A percentile compares a stretch with the other conserved stretches of the same genome.
phyloP scores from a whole-genome alignment of 2,113 vertebrate species.

The Ctenodactylus gundi region DNA sequence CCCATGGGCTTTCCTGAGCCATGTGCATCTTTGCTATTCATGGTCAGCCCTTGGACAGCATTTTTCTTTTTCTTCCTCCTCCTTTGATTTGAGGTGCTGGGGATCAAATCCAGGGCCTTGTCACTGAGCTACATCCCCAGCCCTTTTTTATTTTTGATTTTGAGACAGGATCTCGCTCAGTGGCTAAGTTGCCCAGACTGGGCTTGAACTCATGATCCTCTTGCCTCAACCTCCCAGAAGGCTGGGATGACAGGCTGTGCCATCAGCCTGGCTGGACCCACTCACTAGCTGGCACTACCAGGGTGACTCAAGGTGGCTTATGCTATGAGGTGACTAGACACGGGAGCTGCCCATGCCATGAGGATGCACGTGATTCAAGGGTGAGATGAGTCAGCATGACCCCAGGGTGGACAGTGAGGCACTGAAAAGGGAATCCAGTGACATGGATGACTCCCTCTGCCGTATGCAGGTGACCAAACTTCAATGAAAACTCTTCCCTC shows the following conservation, averaged over 20 bases:
- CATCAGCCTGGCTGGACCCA: too few species aligned
- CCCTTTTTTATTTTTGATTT: too few species aligned
- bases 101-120: too few species aligned
- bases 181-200: too few species aligned
- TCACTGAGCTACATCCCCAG: too few species aligned
- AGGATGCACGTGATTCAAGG: neutral
- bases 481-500: neutral
- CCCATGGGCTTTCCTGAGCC: neutral
- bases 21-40: neutral
- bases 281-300: neutral
- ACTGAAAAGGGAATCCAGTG: neutral
- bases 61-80: too few species aligned
- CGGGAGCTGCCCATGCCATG: neutral
- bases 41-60: neutral
- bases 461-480: neutral
- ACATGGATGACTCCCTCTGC: neutral
- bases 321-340: neutral
- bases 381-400: neutral
- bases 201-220: too few species aligned
- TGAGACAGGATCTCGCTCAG: too few species aligned
- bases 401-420: too few species aligned
- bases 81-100: too few species aligned
- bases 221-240: too few species aligned
- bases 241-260: too few species aligned
- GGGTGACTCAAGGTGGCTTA: neutral